Evolutionary conservation across 2,888 invertebrate genomes (phyloP).

Genomic region (Latrodectus elegans): DNA sequence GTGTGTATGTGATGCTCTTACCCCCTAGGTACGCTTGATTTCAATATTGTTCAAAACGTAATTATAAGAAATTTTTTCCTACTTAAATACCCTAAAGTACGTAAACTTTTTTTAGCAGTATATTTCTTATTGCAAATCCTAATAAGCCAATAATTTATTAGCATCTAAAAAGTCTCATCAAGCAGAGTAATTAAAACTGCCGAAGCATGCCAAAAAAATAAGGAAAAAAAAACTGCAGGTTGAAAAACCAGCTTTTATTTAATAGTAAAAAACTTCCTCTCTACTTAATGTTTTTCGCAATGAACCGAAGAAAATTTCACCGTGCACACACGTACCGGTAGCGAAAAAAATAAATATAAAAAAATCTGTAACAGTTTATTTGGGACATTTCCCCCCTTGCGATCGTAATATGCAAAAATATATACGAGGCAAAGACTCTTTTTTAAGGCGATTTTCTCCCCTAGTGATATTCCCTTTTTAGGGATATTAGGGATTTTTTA

Average conservation of each 20-base stretch:
- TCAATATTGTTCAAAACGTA: constrained; percentile 63
- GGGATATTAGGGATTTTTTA: constrained; percentile 56
- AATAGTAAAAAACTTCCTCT: constrained; percentile 32
- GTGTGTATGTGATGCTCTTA: constrained; percentile 21
- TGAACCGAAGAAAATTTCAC: constrained; percentile 59
- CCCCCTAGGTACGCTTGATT: constrained; percentile 47
- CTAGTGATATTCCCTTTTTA: constrained; percentile 59
- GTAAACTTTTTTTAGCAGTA: constrained; percentile 32
- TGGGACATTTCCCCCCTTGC: constrained; percentile 21
- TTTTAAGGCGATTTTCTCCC: constrained; percentile 47
- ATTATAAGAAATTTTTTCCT: constrained; percentile 54
- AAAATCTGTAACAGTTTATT: constrained; percentile 61
- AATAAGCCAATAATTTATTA: constrained; percentile 63
- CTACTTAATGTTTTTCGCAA: constrained; percentile 67
- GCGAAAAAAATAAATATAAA: constrained; percentile 2
- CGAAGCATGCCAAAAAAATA: constrained; percentile 56
- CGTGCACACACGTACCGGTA: neutral
- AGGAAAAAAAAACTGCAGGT: constrained; percentile 23
- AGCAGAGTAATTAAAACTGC: constrained; percentile 65
- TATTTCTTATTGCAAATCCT: constrained; percentile 28
- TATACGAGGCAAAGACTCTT: constrained; percentile 31
- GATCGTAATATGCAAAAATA: constrained; percentile 53
- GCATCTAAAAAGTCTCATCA: constrained; percentile 62
- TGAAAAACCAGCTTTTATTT: constrained; percentile 47
- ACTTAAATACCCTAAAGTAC: constrained; percentile 2